Base-by-base conservation (phyloP, 2,888 invertebrate species). In the Nephrocerus scutellatus region DNA sequence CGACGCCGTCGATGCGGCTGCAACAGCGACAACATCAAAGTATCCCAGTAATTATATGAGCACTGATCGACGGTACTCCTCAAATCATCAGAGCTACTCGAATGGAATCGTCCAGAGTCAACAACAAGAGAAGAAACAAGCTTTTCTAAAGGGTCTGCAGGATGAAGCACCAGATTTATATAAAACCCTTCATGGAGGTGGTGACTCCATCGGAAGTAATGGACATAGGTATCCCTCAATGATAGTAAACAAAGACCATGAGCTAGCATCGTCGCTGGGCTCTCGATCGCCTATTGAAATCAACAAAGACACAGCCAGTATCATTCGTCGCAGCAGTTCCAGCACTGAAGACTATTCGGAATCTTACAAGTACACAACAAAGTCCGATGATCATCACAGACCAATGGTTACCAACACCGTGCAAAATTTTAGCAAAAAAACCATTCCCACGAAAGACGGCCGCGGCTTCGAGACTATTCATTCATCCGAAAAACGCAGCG, bases 331-430 rank as follows among this genome's bases (percentile, higher is more conserved):
- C 37, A 79, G 80, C 15, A 80, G 78, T 54, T 76, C 76, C 50
- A 79, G 78, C 49, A 79, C 78, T 47, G 81, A 80, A 46, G 81
- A 82, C 56, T 82, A 74, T 59, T 79, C 80, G n/a, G 82, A 82
- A 63, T 81, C 81, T 1, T 80, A 79, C 54, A 76, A 80, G 54
- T 80, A 80, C 48, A 77, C 78, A 6, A 79, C 79, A 10, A 74
- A 78, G 45, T 75, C 76, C 7, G 80, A 77, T 40, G 78, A 82
- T 60, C 80, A 81, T 2, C 68, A 73, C 36, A 68, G 80, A 48
- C 81, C 82, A 14, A 78, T 77, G 54, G 73, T 82, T 37, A 82
- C 83, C 16, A 80, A 83, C 55, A 80, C 80, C 1, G 79, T 80
- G 12, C 78, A 80, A 58, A 82, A 76, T 29, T 76, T 79, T 52